These are phyloP conservation scores for Cheilosia impressa DNA, from an alignment of 2,888 invertebrate species.

Conservation along the genomic window DNA sequence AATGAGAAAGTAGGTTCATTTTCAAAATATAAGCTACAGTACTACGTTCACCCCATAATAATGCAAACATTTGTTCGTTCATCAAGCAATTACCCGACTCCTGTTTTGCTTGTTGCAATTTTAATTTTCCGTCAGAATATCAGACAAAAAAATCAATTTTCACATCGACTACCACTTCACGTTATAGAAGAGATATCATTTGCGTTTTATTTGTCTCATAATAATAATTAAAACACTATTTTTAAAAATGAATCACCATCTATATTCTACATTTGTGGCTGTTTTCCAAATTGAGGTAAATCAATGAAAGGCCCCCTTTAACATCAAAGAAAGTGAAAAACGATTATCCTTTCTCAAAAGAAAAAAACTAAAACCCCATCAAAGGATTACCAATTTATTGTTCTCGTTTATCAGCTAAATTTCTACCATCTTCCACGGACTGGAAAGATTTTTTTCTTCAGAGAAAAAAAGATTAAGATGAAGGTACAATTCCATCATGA, in stretches of 20 bases:
- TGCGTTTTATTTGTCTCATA: no score
- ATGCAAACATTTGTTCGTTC: no score
- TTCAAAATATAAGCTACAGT: no score
- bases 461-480: slow-evolving; percentile 14
- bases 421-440: slow-evolving; percentile 29
- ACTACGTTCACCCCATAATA: no score
- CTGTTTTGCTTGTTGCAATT: no score
- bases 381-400: slow-evolving; percentile 62
- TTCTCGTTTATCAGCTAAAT: slow-evolving; percentile 64
- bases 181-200: not conserved
- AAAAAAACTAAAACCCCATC: no score
- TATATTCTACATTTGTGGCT: no score
- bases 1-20: no score
- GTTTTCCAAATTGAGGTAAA: not conserved
- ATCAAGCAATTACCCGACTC: no score
- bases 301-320: not conserved
- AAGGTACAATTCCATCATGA: slow-evolving; percentile 39
- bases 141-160: no score
- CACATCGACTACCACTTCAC: no score
- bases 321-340: slow-evolving; percentile 52
- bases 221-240: not conserved
- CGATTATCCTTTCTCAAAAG: slow-evolving; percentile 47
- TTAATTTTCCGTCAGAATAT: no score
- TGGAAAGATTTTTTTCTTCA: not conserved
- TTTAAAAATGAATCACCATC: not conserved